Evolutionary conservation across 2,113 vertebrate genomes (phyloP), one percentile per base, ranked within the genome.

Genomic region (Tyto alba): DNA sequence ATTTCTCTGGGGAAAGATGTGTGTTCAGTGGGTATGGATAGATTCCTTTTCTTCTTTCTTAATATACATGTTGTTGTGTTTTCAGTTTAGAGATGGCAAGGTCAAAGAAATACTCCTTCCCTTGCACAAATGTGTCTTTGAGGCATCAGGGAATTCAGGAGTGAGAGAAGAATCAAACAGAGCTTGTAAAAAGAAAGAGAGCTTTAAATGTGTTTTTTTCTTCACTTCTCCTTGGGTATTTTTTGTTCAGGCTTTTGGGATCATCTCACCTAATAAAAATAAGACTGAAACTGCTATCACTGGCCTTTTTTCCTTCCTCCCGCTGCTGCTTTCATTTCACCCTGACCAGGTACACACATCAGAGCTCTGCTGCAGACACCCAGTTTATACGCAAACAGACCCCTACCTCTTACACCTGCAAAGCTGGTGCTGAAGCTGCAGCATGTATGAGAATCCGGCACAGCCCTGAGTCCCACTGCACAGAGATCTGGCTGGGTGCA

Each of bases 31-130:
- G 45, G 43, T 93, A 76, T 6, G 41, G 89, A 91, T 47, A 93
- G 76, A 88, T 95, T 89, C 66, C 89, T 94, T 95, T 87, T 92
- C 92, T 93, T 91, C 84, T 95, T 87, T 77, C 89, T 95, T 89
- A 96, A 97, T 95, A 95, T 91, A 93, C 87, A 88, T 93, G 96
- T 96, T 94, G 73, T 80, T 90, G 64, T 88, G 87, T 57, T 95
- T 95, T 89, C 95, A 73, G 89, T 62, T 95, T 85, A 5, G 74
- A 91, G 92, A 91, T 67, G 89, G 89, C 96, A 96, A 95, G 91
- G 87, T 97, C 94, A 96, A 66, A 96, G 88, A 97, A 97, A 97
- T 94, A 89, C 72, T 82, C 91, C 62, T 96, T 95, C 73, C 66
- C 87, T 85, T 93, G 89, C 94, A 95, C 92, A 96, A 95, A 97